These are phyloP conservation scores for Pteruthius melanotis DNA, from an alignment of 2,113 vertebrate genomes.

Conservation along the genomic window DNA sequence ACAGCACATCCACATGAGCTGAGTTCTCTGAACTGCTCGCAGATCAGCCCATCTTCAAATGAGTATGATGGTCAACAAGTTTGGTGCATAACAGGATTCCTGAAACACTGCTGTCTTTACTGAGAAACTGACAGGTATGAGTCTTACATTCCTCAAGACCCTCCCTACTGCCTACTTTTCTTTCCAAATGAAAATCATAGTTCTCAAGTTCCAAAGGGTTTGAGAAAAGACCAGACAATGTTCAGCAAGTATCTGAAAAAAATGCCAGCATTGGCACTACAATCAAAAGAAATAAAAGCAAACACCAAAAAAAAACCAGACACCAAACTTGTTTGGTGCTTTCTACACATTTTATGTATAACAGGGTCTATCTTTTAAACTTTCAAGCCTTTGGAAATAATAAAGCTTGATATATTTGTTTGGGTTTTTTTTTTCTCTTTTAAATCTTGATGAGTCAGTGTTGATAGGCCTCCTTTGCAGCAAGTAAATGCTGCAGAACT, in stretches of 20 bases:
- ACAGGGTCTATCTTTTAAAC: not conserved
- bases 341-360: not conserved
- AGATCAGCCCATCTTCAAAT: not conserved
- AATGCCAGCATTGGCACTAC: not conserved
- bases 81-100: not conserved
- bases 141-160: not conserved
- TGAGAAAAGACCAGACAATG: not conserved
- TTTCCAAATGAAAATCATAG: not conserved
- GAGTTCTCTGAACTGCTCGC: rapidly evolving
- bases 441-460: not conserved
- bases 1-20: not conserved
- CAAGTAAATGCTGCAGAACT: not conserved
- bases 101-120: not conserved
- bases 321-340: not conserved
- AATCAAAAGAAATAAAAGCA: not conserved
- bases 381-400: not conserved
- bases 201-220: not conserved
- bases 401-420: not conserved
- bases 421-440: not conserved
- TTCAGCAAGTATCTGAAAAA: not conserved
- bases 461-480: not conserved
- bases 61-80: rapidly evolving
- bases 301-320: not conserved
- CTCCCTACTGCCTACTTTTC: not conserved
- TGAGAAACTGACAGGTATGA: not conserved